Evolutionary conservation across 2,888 invertebrate species (phyloP).

Genomic region (Parascotia fuliginaria): DNA sequence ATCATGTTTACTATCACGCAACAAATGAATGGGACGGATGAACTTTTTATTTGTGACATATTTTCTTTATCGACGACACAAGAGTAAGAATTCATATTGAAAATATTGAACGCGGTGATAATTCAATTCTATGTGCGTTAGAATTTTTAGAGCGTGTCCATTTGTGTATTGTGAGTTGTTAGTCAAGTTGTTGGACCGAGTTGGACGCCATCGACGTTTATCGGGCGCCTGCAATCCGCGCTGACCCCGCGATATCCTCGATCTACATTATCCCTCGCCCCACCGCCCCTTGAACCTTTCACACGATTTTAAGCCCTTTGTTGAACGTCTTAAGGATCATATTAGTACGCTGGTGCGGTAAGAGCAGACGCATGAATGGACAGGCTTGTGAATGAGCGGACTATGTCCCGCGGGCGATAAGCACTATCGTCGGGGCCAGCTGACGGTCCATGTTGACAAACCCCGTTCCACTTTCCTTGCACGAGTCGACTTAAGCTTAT

Average conservation of each 20-base stretch:
- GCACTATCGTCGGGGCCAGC: constrained; percentile 83
- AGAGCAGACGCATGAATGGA: constrained; percentile 80
- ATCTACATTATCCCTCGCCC: constrained; percentile 74
- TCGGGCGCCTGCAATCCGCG: constrained; percentile 84
- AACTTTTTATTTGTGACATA: constrained; percentile 55
- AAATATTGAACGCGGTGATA: constrained; percentile 47
- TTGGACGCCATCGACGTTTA: constrained; percentile 72
- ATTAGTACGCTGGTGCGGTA: constrained; percentile 50
- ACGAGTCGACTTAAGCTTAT: constrained; percentile 73
- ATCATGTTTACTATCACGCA: constrained; percentile 68
- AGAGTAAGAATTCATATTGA: constrained; percentile 46
- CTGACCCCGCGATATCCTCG: constrained; percentile 85
- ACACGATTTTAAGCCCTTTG: constrained; percentile 60
- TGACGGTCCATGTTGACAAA: constrained; percentile 83
- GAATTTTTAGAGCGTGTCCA: constrained; percentile 32
- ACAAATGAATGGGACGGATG: constrained; percentile 62
- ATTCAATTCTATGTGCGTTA: constrained; percentile 44
- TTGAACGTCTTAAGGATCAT: constrained; percentile 57
- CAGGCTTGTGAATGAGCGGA: constrained; percentile 84
- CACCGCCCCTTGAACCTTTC: constrained; percentile 43
- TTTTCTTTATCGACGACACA: constrained; percentile 48
- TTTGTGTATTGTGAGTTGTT: constrained; percentile 52
- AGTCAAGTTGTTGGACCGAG: constrained; percentile 62
- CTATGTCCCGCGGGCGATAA: constrained; percentile 83
- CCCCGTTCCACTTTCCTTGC: constrained; percentile 82